Conservation (phyloP, 2,888 invertebrate species). For the Stenurella melanura region DNA sequence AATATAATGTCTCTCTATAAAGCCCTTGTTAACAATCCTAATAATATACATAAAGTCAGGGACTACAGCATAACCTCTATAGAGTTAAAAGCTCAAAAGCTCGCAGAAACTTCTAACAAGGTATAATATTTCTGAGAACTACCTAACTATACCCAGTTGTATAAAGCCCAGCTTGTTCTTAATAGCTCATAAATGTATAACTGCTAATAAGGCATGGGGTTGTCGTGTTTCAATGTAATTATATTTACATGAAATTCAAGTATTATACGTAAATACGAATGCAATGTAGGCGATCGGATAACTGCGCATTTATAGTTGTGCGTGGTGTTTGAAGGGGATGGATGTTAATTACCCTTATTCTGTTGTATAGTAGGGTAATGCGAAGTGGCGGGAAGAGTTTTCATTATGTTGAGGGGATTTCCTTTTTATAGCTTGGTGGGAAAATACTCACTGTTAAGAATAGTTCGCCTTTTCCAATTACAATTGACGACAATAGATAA, state of each 20-base stretch:
- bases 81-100: slow-evolving; percentile 33
- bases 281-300: slow-evolving; percentile 56
- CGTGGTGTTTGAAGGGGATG: slow-evolving; percentile 29
- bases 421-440: neutral
- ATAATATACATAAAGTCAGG: slow-evolving; percentile 25
- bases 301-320: slow-evolving; percentile 56
- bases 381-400: neutral
- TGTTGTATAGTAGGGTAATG: slow-evolving; percentile 6
- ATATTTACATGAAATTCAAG: slow-evolving; percentile 19
- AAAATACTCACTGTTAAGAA: neutral
- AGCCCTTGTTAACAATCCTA: slow-evolving; percentile 28
- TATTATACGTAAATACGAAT: slow-evolving; percentile 44
- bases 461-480: neutral
- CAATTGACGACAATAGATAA: neutral
- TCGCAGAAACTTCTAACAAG: slow-evolving; percentile 43
- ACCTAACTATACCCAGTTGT: slow-evolving; percentile 20
- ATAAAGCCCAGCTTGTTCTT: slow-evolving; percentile 27
- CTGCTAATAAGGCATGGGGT: slow-evolving; percentile 18
- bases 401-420: neutral
- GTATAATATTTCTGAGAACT: slow-evolving; percentile 39
- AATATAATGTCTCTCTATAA: neutral
- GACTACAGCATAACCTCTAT: slow-evolving; percentile 22
- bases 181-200: slow-evolving; percentile 31
- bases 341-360: slow-evolving; percentile 45
- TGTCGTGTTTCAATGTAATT: slow-evolving; percentile 12